Conservation (phyloP, 1,140 invertebrate species). For the Drosophila ironensis region DNA sequence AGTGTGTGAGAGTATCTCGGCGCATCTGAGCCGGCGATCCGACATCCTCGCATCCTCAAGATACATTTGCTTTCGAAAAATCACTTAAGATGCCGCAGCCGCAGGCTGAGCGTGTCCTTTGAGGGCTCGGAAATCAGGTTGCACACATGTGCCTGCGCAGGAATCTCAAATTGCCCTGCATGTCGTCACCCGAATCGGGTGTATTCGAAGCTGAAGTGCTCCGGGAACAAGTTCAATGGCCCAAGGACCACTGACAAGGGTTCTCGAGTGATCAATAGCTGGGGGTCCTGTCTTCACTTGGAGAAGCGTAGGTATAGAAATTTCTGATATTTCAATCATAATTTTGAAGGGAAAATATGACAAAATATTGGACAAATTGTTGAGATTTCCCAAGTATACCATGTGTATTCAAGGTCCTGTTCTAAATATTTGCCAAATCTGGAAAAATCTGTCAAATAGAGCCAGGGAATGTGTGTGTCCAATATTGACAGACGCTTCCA, state of each 20-base stretch:
- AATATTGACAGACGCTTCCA: conserved; percentile 45
- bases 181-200: conserved; percentile 33
- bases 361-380: too few species aligned
- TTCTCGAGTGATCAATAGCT: conserved; percentile 30
- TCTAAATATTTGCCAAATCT: conserved; percentile 24
- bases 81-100: conserved; percentile 65
- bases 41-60: conserved; percentile 42
- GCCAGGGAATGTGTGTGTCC: conserved; percentile 2
- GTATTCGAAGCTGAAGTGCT: conserved; percentile 47
- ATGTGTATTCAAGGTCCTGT: too few species aligned
- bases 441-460: not conserved
- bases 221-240: conserved; percentile 63
- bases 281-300: not conserved
- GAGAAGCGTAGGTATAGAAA: not conserved
- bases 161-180: conserved; percentile 26
- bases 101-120: conserved; percentile 65
- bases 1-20: conserved; percentile 23
- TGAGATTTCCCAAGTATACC: too few species aligned
- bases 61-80: conserved; percentile 36
- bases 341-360: not conserved
- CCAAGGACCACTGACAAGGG: conserved; percentile 38
- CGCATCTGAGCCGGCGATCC: conserved; percentile 25
- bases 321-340: not conserved
- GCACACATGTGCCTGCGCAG: conserved; percentile 25
- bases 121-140: conserved; percentile 62